Evolutionary conservation across 2,113 vertebrate species (phyloP).

Genomic region (Formicarius rufipectus): DNA sequence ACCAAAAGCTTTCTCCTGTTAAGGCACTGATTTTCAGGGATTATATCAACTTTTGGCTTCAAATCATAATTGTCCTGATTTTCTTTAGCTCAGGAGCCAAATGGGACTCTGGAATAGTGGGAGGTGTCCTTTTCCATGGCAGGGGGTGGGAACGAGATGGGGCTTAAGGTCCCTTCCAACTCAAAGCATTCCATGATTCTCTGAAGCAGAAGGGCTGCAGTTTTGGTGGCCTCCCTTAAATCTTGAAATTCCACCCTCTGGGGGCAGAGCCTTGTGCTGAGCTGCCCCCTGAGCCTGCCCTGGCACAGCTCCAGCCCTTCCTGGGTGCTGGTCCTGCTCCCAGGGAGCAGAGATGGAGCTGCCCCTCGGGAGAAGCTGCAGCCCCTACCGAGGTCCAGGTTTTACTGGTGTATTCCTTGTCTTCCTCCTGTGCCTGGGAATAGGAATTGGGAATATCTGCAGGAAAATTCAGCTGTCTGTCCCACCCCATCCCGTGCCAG

Average conservation of each 20-base stretch:
- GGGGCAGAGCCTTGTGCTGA: not conserved
- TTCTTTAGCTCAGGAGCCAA: not conserved
- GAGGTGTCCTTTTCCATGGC: not conserved
- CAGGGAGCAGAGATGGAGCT: too few relatives aligned
- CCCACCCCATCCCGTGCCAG: too few relatives aligned
- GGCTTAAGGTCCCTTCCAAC: not conserved
- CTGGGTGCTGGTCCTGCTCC: too few relatives aligned
- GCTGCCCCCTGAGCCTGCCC: not conserved
- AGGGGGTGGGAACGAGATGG: not conserved
- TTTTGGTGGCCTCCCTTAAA: not conserved
- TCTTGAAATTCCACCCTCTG: not conserved
- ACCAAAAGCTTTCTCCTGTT: not conserved
- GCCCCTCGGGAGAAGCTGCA: too few relatives aligned
- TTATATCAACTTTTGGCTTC: not conserved
- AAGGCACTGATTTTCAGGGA: not conserved
- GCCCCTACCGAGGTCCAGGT: too few relatives aligned
- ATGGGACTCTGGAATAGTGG: not conserved
- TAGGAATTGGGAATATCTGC: too few relatives aligned
- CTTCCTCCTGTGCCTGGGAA: too few relatives aligned
- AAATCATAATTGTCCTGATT: not conserved
- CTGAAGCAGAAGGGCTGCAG: not conserved
- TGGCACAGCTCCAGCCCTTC: too few relatives aligned
- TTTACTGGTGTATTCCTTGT: too few relatives aligned
- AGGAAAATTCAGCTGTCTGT: too few relatives aligned
- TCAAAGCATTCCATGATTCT: not conserved